Evolutionary conservation across 2,888 invertebrate genomes (phyloP).

Genomic region (Lasioglossum malachurum): DNA sequence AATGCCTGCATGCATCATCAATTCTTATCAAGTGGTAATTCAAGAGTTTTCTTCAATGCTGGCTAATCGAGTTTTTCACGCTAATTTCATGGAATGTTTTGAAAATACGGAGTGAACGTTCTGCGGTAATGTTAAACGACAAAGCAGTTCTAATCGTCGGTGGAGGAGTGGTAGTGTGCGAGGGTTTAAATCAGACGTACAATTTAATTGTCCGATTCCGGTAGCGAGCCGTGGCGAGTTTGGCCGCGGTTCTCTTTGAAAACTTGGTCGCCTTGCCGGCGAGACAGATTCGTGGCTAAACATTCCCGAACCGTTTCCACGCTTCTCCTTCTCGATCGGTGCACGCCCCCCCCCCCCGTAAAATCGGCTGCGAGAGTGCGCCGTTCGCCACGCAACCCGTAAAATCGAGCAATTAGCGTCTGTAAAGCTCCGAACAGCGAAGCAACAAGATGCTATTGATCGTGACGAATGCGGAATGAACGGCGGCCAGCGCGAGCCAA

Average conservation of each 20-base stretch:
- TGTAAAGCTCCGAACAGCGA: slow-evolving; percentile 6
- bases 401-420: slow-evolving; percentile 39
- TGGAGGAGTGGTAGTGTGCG: not conserved
- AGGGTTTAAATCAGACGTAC: not conserved
- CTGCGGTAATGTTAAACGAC: not conserved
- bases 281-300: slow-evolving; percentile 54
- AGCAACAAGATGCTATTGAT: slow-evolving; percentile 7
- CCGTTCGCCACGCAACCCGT: slow-evolving; percentile 15
- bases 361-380: slow-evolving; percentile 14
- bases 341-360: not conserved
- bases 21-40: too few species aligned
- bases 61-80: too few species aligned
- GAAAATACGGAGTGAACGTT: not conserved
- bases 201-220: not conserved
- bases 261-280: slow-evolving; percentile 55
- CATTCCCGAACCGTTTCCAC: slow-evolving; percentile 46
- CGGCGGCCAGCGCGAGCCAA: not conserved
- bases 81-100: not conserved
- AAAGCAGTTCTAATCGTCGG: not conserved
- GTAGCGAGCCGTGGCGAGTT: slow-evolving; percentile 17
- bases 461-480: slow-evolving; percentile 9
- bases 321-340: slow-evolving; percentile 32
- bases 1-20: too few species aligned
- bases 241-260: slow-evolving; percentile 57
- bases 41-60: too few species aligned